Percentiles rank a stretch among this genome's conserved stretches.
These are phyloP conservation scores for Catharus fuscescens DNA, from an alignment of 2,113 vertebrate species.

Conservation along the genomic window DNA sequence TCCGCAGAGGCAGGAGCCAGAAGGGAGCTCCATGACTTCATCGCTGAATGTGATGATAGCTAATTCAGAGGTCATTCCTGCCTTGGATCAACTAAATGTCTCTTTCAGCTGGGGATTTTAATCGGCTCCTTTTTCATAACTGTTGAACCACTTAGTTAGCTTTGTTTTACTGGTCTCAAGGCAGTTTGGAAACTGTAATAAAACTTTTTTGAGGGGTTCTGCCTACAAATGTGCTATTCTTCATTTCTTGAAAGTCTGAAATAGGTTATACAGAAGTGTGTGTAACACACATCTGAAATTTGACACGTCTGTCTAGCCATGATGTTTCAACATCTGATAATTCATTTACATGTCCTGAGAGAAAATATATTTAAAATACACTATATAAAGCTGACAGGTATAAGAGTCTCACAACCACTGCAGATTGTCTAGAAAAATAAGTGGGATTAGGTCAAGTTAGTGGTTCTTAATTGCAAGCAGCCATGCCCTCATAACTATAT, in stretches of 20 bases:
- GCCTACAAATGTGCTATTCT: constrained; percentile 51
- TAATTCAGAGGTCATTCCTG: constrained; percentile 69
- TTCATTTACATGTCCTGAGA: constrained; percentile 53
- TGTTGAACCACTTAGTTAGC: constrained; percentile 73
- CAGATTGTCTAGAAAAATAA: neutral
- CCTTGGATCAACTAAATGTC: constrained; percentile 62
- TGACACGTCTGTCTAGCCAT: constrained; percentile 49
- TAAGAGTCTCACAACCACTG: neutral
- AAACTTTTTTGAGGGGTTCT: constrained; percentile 60
- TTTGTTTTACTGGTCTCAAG: constrained; percentile 63
- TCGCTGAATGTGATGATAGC: constrained; percentile 33
- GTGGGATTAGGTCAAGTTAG: neutral
- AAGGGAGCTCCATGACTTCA: constrained; percentile 65
- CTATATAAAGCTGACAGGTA: neutral
- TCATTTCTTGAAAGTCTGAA: constrained; percentile 62
- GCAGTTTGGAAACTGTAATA: constrained; percentile 73
- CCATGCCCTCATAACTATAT: neutral
- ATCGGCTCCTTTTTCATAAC: constrained; percentile 64
- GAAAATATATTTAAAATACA: constrained; percentile 45
- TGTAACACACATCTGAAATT: constrained; percentile 55
- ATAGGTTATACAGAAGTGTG: constrained; percentile 67
- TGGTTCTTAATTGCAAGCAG: neutral
- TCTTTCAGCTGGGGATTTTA: constrained; percentile 75
- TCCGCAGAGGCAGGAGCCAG: neutral
- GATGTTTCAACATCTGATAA: constrained; percentile 67